These are phyloP conservation scores for Agrypnia vestita DNA, from an alignment of 1,140 invertebrate genomes.

Conservation along the genomic window DNA sequence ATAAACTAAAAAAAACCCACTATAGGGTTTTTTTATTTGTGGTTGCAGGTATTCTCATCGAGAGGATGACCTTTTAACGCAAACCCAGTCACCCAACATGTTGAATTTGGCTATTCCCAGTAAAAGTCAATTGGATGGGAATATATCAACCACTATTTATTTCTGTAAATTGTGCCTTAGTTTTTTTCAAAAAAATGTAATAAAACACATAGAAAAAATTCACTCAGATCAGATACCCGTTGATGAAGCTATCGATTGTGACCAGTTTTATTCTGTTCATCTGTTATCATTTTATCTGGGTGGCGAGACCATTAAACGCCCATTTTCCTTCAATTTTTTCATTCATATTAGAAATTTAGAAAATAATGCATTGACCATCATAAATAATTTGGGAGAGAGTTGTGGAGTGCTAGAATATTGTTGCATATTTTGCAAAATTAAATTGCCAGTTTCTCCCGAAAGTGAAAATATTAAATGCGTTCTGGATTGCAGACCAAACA, in stretches of 20 bases:
- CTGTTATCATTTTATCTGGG: neutral
- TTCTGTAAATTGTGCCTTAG: conserved; percentile 11
- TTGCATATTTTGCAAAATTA: conserved; percentile 7
- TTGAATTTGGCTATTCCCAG: conserved; percentile 41
- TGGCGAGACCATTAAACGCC: neutral
- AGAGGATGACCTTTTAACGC: conserved; percentile 2
- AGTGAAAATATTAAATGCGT: neutral
- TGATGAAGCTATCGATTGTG: neutral
- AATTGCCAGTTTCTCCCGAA: neutral
- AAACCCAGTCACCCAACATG: conserved; percentile 56
- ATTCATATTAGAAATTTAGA: neutral
- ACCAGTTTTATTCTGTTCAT: neutral
- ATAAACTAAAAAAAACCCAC: conserved; percentile 32
- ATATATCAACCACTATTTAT: conserved; percentile 61
- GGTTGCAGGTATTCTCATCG: conserved; percentile 62
- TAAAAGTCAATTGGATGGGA: conserved; percentile 65
- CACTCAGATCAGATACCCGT: neutral
- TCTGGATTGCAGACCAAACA: neutral
- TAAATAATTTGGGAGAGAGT: neutral
- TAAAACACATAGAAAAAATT: neutral
- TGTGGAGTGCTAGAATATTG: neutral
- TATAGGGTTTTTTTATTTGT: conserved; percentile 62
- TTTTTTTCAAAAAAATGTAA: conserved; percentile 25
- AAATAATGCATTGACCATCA: neutral
- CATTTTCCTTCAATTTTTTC: neutral